phyloP scores from a whole-genome alignment of 2,888 invertebrate species.

The Watsonalla cultraria region DNA sequence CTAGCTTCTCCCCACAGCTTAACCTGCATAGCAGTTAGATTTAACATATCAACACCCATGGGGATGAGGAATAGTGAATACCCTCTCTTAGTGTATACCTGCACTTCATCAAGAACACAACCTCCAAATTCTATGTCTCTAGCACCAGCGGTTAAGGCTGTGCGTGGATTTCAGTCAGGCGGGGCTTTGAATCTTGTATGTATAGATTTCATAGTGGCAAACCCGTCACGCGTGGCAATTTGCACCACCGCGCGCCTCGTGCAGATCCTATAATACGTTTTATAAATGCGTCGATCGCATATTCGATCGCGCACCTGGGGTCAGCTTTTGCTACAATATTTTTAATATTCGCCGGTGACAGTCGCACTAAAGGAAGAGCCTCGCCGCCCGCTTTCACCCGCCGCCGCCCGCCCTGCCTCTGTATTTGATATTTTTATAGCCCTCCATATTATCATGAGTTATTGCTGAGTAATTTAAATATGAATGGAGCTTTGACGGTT shows the following conservation, averaged over 20 bases:
- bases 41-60: no score
- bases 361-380: slow-evolving; percentile 23
- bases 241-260: neutral
- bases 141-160: no score
- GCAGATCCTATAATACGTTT: slow-evolving; percentile 4
- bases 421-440: slow-evolving; percentile 74
- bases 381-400: slow-evolving; percentile 23
- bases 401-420: slow-evolving; percentile 28
- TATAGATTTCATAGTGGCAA: no score
- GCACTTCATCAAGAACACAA: no score
- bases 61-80: no score
- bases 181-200: no score
- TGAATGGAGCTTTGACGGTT: slow-evolving; percentile 64
- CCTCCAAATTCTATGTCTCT: no score
- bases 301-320: slow-evolving; percentile 32
- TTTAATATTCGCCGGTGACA: slow-evolving; percentile 54
- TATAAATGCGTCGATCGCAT: slow-evolving; percentile 28
- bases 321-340: slow-evolving; percentile 46
- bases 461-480: slow-evolving; percentile 66
- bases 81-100: no score
- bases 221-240: neutral
- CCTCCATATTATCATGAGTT: slow-evolving; percentile 66
- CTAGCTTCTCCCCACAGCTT: no score
- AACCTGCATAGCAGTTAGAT: no score
- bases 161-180: no score